Evolutionary conservation across 2,797 vertebrate species (phyloP), one percentile per base, ranked within the genome.

Genomic region (Alectoris magna): DNA sequence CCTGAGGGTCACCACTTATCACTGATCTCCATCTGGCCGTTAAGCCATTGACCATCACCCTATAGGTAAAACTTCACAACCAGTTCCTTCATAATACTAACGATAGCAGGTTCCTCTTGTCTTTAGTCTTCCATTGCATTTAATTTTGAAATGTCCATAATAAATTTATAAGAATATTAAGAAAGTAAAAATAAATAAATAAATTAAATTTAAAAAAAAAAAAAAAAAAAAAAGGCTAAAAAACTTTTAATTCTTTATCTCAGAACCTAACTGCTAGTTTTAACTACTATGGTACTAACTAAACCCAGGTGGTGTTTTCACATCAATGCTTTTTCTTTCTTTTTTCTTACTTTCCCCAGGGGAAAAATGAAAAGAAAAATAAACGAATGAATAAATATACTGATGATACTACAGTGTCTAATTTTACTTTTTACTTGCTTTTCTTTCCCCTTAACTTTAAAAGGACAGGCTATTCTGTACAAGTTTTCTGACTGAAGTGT

Each of bases 231-330:
- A 15, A 15, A 15, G 3, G 3, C 2, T 53, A 43, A 64, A 53
- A 66, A 76, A 21, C 5, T 53, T 4, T n/a, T 70, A 24, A 48
- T 14, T 43, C 9, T 55, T 76, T 58, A 2, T 8, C 26, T n/a
- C 26, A 53, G 29, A 58, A 5, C 10, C 36, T 71, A 16, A 26
- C 7, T 60, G 15, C 31, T 67, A 23, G 7, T 51, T 5, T 23
- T 58, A 68, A 2, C 10, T 48, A 48, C 21, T 56, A 27, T 31
- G 6, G 12, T 24, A 51, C 10, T n/a, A 77, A 31, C 31, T 56
- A 34, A 21, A 31, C 22, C 7, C 46, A 8, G 10, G 8, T 46
- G 21, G 7, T 0, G 0, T 62, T 77, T 56, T 48, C 23, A 5
- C 4, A 44, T 39, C 9, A 55, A 15, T 10, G 3, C 1, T n/a